phyloP scores from a whole-genome alignment of 1,140 invertebrate species.

The Bombus turneri region DNA sequence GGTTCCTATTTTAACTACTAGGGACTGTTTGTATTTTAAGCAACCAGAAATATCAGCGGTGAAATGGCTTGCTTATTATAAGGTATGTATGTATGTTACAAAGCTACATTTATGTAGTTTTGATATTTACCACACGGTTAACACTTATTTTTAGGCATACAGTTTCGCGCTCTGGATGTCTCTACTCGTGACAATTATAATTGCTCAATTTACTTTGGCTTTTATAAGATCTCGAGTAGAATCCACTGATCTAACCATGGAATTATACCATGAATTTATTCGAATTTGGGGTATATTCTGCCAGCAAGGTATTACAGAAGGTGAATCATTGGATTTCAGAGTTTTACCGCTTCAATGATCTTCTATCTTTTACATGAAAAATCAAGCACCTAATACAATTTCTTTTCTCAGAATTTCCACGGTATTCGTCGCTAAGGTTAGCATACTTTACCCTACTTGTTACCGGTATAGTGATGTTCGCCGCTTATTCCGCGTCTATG shows the following conservation, averaged over 20 bases:
- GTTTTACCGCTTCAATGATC: background rate
- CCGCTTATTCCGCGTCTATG: conserved; percentile 61
- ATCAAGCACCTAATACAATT: background rate
- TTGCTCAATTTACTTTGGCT: conserved; percentile 14
- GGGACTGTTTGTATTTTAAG: conserved; percentile 55
- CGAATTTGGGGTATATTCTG: conserved; percentile 71
- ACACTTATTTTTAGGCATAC: conserved; percentile 41
- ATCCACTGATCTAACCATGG: background rate
- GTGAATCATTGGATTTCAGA: conserved; percentile 39
- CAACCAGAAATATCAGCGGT: conserved; percentile 48
- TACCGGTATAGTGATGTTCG: conserved; percentile 14
- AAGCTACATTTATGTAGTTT: background rate
- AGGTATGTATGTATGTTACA: conserved; percentile 31
- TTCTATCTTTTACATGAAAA: background rate
- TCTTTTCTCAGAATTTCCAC: conserved; percentile 49
- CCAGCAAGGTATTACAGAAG: conserved; percentile 68
- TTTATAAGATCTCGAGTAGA: conserved; percentile 30
- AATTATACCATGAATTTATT: conserved; percentile 58
- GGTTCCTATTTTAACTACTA: conserved; percentile 58
- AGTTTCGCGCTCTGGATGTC: conserved; percentile 43
- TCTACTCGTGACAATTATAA: conserved; percentile 31
- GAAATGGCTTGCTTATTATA: conserved; percentile 68
- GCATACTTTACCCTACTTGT: conserved; percentile 55
- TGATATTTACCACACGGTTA: background rate
- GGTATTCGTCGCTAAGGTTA: conserved; percentile 27